Percentiles rank a stretch among this genome's conserved stretches.
Conservation (phyloP, 2,113 vertebrate species). For the Proterorhinus semilunaris region DNA sequence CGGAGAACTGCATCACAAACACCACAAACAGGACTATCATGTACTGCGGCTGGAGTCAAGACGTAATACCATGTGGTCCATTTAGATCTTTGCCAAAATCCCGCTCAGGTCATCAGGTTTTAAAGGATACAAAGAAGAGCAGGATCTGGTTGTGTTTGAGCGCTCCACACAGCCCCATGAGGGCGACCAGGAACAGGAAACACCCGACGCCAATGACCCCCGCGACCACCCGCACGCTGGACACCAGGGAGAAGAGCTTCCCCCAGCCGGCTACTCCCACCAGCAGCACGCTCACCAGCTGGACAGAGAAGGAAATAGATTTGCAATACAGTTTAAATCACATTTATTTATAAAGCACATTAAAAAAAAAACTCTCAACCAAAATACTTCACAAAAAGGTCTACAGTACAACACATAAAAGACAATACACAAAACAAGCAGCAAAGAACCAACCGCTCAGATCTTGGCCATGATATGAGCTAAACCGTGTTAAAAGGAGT, state of each 20-base stretch:
- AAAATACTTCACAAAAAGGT: no score
- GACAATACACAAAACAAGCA: no score
- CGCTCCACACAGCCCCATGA: constrained; percentile 90
- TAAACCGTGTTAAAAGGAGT: no score
- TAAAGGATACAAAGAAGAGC: constrained; percentile 98
- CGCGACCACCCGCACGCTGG: constrained; percentile 92
- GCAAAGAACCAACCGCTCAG: no score
- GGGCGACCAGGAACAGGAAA: constrained; percentile 91
- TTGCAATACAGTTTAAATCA: no score
- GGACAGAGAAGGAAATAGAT: not conserved
- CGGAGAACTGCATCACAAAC: constrained; percentile 92
- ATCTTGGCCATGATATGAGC: no score
- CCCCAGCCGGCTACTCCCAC: constrained; percentile 95
- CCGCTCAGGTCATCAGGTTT: not conserved
- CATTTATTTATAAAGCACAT: no score
- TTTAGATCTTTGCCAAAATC: no score
- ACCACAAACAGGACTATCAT: constrained; percentile 94
- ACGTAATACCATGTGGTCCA: no score
- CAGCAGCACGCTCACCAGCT: constrained; percentile 95
- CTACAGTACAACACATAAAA: no score
- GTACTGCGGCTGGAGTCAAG: constrained; percentile 76
- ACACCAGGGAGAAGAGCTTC: constrained; percentile 93
- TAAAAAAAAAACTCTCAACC: no score
- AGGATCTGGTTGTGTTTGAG: constrained; percentile 95
- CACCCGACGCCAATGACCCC: constrained; percentile 89